These are phyloP conservation scores for Cerastis rubricosa DNA, from an alignment of 2,888 invertebrate genomes.

Conservation along the genomic window DNA sequence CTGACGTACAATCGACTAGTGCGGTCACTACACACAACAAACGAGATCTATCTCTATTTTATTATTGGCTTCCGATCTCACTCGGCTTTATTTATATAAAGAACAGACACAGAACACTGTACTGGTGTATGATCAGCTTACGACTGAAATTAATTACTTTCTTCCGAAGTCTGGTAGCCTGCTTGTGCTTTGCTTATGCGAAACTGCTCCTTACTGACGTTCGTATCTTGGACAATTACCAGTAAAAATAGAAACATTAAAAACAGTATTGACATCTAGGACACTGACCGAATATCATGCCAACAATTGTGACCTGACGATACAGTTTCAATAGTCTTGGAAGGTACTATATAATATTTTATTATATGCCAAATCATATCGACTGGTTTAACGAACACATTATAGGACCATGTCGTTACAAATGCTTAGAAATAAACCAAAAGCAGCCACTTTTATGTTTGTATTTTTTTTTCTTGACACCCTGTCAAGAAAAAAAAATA, in stretches of 20 bases:
- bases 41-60: conserved; percentile 70
- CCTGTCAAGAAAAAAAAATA: too few relatives aligned
- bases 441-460: not conserved
- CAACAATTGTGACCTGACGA: conserved; percentile 78
- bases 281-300: conserved; percentile 86
- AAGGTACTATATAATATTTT: conserved; percentile 31
- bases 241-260: conserved; percentile 87
- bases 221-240: conserved; percentile 87
- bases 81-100: conserved; percentile 75
- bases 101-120: conserved; percentile 82
- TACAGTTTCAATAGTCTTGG: conserved; percentile 56
- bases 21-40: conserved; percentile 73
- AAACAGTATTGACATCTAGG: conserved; percentile 86
- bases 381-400: not conserved
- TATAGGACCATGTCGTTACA: not conserved
- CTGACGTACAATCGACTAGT: conserved; percentile 62
- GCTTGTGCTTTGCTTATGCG: conserved; percentile 71
- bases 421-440: conserved; percentile 14
- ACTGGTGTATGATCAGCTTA: conserved; percentile 80
- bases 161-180: conserved; percentile 79
- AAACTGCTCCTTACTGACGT: conserved; percentile 80
- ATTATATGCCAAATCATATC: conserved; percentile 10
- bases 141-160: conserved; percentile 87
- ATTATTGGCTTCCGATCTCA: conserved; percentile 78
- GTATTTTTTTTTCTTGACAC: too few relatives aligned